Base-by-base conservation (phyloP, 2,888 invertebrate species). In the Lacanobia wlatinum region DNA sequence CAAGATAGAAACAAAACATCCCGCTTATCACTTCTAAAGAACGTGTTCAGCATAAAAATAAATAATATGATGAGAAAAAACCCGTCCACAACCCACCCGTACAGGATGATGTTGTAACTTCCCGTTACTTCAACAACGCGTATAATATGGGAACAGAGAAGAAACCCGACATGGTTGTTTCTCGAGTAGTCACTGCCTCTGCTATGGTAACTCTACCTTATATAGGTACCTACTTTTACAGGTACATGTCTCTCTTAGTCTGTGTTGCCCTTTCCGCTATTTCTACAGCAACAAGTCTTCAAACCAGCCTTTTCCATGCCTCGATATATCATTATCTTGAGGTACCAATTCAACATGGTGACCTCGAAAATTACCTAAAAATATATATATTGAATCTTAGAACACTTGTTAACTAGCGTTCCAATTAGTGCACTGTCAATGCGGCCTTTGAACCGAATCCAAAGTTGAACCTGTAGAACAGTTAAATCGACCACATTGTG, bases 21-120 rank as follows among this genome's bases (percentile, higher is more conserved):
- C 48, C 21, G 23, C 10, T 53, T 80, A 56, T 67, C n/a, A 67
- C 23, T 46, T 65, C 34, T 16, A 23, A 43, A 56, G 52, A 79
- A 76, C 77, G 50, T 61, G 60, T 67, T 55, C n/a, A 16, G 48
- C 34, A 81, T 68, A 60, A 53, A 34, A 65, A 61, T 69, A 28
- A 69, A 48, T 56, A 34, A 34, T 34, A 58, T 50, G 50, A 38
- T 55, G 34, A 38, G 38, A 14, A 55, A 21, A 78, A 78, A 64
- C 55, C 50, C 14, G 63, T 64, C 50, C 56, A 38, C 14, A 28
- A 34, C n/a, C 28, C 28, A 28, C n/a, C 14, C 28, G 28, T 43
- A 63, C 40, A 21, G 38, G 43, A 40, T 63, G 59, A 63, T 63
- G 71, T 70, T 70, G 38, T 62, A 50, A 76, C 43, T 28, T 59